Evolutionary conservation across 2,797 vertebrate species (phyloP).

Genomic region (Gallinago stenura): DNA sequence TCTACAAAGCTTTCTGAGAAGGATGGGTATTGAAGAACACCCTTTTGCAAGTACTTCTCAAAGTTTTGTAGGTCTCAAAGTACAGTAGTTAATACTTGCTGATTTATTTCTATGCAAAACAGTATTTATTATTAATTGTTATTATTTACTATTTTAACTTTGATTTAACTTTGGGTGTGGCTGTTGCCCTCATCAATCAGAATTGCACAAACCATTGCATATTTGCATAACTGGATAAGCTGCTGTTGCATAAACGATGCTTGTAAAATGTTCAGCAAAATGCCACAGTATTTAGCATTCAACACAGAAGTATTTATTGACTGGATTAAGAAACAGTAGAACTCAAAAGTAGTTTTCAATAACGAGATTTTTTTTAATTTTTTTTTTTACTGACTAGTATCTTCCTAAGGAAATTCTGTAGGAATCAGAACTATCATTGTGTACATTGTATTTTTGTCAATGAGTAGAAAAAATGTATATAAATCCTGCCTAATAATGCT

Average conservation of each 20-base stretch:
- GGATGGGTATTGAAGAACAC: not conserved
- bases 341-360: not conserved
- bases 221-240: not conserved
- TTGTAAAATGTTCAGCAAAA: conserved; percentile 6
- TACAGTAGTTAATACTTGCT: not conserved
- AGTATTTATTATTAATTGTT: not conserved
- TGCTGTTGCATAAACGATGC: not conserved
- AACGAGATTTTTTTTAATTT: not conserved
- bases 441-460: not conserved
- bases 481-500: not conserved
- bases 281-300: not conserved
- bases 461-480: not conserved
- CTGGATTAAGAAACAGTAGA: not conserved
- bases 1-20: not conserved
- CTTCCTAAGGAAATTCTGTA: not conserved
- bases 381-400: not conserved
- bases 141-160: not conserved
- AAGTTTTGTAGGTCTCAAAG: not conserved
- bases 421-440: not conserved
- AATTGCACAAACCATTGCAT: not conserved
- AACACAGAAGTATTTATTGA: not conserved
- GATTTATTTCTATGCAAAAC: not conserved
- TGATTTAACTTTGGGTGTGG: not conserved
- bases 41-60: not conserved
- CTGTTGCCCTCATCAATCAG: not conserved